Evolutionary conservation across 1,140 invertebrate genomes (phyloP).

Genomic region (Paralvinella palmiformis): DNA sequence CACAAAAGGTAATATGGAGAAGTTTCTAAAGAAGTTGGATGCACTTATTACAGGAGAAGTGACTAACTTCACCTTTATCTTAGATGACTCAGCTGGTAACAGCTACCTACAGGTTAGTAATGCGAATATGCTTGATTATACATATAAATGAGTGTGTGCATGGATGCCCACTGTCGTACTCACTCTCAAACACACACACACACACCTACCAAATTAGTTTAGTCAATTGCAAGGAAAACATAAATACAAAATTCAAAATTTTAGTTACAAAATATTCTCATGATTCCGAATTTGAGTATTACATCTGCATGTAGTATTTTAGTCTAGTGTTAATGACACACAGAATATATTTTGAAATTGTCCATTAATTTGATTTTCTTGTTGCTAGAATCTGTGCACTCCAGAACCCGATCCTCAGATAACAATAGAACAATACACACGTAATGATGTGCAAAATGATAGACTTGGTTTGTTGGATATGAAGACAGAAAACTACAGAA

Average conservation of each 20-base stretch:
- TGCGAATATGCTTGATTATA: background rate
- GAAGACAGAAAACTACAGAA: slow-evolving; percentile 77
- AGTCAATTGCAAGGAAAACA: background rate
- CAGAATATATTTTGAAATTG: background rate
- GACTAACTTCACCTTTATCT: slow-evolving; percentile 62
- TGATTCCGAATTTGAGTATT: background rate
- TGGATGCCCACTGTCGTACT: background rate
- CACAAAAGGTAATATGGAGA: slow-evolving; percentile 53
- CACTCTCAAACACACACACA: background rate
- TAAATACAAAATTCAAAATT: background rate
- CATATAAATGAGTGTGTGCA: background rate
- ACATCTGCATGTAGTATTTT: background rate
- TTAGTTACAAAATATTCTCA: slow-evolving; percentile 6
- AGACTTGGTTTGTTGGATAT: slow-evolving; percentile 94
- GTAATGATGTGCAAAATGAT: slow-evolving; percentile 89
- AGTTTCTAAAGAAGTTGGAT: slow-evolving; percentile 67
- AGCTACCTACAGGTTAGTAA: slow-evolving; percentile 79
- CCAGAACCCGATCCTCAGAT: slow-evolving; percentile 68
- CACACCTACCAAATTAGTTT: slow-evolving; percentile 9
- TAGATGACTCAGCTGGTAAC: slow-evolving; percentile 96
- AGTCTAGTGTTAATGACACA: background rate
- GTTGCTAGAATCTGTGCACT: slow-evolving; percentile 64
- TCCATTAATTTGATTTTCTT: slow-evolving; percentile 19
- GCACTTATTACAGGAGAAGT: slow-evolving; percentile 35
- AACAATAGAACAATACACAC: slow-evolving; percentile 72